Evolutionary conservation across 2,888 invertebrate genomes (phyloP).

Genomic region (Heliconius erato): DNA sequence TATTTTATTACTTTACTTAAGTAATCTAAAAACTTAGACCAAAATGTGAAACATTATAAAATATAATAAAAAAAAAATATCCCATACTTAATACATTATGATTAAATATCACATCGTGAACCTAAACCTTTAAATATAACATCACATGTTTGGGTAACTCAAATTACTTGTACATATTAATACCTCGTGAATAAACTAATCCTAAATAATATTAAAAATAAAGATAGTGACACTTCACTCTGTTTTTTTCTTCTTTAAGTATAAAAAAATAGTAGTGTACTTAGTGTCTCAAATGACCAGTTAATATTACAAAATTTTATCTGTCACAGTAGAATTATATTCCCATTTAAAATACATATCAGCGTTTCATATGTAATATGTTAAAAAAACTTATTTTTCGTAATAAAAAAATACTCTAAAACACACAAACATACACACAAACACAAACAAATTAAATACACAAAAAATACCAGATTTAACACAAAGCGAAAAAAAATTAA

Average conservation of each 20-base stretch:
- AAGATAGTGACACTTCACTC: background rate
- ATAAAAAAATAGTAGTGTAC: background rate
- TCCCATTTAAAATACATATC: too few species aligned
- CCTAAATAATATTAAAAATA: background rate
- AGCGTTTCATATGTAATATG: too few species aligned
- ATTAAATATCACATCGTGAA: conserved; percentile 42
- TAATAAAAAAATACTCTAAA: background rate
- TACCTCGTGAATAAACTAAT: conserved; percentile 8
- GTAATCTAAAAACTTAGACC: background rate
- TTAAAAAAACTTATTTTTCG: too few species aligned
- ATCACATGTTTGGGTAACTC: conserved; percentile 16
- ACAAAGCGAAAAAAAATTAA: conserved; percentile 64
- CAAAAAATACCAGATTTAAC: background rate
- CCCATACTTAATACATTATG: conserved; percentile 18
- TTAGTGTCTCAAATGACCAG: too few species aligned
- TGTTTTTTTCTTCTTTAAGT: background rate
- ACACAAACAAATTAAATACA: conserved; percentile 1
- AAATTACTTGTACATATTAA: conserved; percentile 14
- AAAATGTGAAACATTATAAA: background rate
- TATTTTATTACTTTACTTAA: background rate
- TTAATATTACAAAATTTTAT: too few species aligned
- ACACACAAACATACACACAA: background rate
- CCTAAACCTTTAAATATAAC: conserved; percentile 29
- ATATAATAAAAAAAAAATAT: background rate
- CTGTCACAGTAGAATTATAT: too few species aligned